Evolutionary conservation across 2,888 invertebrate genomes (phyloP).

Genomic region (Drosophila picticornis): DNA sequence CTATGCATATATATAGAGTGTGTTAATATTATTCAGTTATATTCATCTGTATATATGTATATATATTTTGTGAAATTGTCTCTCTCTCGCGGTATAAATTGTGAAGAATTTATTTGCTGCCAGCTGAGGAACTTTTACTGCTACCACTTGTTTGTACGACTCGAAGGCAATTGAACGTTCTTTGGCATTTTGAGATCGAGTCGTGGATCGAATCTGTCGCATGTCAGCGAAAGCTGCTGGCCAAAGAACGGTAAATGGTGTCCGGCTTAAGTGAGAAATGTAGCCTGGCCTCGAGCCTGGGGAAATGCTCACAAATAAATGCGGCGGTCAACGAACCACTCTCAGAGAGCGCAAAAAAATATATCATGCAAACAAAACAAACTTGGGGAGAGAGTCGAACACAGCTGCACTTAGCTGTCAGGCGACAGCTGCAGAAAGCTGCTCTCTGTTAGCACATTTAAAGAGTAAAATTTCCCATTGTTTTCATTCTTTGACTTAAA

Average conservation of each 20-base stretch:
- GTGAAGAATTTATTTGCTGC: slow-evolving; percentile 24
- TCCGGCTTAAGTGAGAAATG: slow-evolving; percentile 52
- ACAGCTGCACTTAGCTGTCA: slow-evolving; percentile 1
- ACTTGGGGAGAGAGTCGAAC: slow-evolving; percentile 17
- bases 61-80: slow-evolving; percentile 3
- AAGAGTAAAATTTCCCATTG: slow-evolving; percentile 14
- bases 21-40: slow-evolving; percentile 11
- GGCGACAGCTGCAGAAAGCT: slow-evolving; percentile 12
- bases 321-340: slow-evolving; percentile 72
- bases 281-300: slow-evolving; percentile 25
- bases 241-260: slow-evolving; percentile 50
- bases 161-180: slow-evolving; percentile 68
- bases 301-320: slow-evolving; percentile 41
- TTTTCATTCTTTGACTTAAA: neutral
- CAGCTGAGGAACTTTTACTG: slow-evolving; percentile 35
- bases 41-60: slow-evolving; percentile 8
- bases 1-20: slow-evolving; percentile 53
- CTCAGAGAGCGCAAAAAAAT: slow-evolving; percentile 28
- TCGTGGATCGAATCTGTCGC: slow-evolving; percentile 10
- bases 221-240: slow-evolving; percentile 27
- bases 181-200: neutral
- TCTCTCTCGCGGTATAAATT: slow-evolving; percentile 18
- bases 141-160: slow-evolving; percentile 69
- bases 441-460: slow-evolving; percentile 1
- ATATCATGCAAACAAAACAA: slow-evolving; percentile 55